Evolutionary conservation across 2,888 invertebrate genomes (phyloP).

Genomic region (Eremobia ochroleuca): DNA sequence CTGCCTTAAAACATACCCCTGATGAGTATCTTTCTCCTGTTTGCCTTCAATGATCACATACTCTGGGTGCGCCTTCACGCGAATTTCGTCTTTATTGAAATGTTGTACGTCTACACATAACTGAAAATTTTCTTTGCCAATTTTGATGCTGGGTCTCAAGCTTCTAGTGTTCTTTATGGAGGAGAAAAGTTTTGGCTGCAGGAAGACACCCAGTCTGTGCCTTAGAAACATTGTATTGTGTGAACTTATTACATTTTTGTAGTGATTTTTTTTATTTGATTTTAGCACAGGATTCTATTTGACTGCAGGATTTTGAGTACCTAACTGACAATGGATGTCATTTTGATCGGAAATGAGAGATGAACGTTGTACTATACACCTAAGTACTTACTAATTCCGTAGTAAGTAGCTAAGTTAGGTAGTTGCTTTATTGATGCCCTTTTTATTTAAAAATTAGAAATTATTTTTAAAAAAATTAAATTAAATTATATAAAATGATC

Average conservation of each 20-base stretch:
- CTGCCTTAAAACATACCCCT: slow-evolving; percentile 77
- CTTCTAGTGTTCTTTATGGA: slow-evolving; percentile 72
- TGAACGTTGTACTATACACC: background rate
- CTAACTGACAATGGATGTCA: slow-evolving; percentile 27
- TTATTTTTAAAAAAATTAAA: too few relatives aligned
- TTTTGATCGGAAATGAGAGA: slow-evolving; percentile 21
- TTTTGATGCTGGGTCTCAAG: slow-evolving; percentile 77
- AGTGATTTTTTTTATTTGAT: background rate
- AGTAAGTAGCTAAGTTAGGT: background rate
- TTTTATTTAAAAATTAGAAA: too few relatives aligned
- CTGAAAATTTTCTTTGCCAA: slow-evolving; percentile 81
- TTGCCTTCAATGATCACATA: slow-evolving; percentile 85
- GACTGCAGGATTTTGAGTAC: slow-evolving; percentile 21
- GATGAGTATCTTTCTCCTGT: slow-evolving; percentile 79
- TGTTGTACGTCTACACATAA: slow-evolving; percentile 80
- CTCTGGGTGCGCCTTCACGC: slow-evolving; percentile 82
- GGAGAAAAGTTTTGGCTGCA: slow-evolving; percentile 65
- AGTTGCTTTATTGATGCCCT: too few relatives aligned
- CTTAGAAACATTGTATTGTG: slow-evolving; percentile 33
- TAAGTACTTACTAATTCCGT: background rate
- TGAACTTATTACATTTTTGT: slow-evolving; percentile 29
- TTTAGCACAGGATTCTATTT: background rate
- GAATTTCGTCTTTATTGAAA: slow-evolving; percentile 81
- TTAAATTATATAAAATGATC: too few relatives aligned
- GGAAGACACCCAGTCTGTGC: slow-evolving; percentile 1